Percentiles rank a stretch among this genome's conserved stretches.
Conservation (phyloP, 2,797 vertebrate species). For the Acomys russatus region DNA sequence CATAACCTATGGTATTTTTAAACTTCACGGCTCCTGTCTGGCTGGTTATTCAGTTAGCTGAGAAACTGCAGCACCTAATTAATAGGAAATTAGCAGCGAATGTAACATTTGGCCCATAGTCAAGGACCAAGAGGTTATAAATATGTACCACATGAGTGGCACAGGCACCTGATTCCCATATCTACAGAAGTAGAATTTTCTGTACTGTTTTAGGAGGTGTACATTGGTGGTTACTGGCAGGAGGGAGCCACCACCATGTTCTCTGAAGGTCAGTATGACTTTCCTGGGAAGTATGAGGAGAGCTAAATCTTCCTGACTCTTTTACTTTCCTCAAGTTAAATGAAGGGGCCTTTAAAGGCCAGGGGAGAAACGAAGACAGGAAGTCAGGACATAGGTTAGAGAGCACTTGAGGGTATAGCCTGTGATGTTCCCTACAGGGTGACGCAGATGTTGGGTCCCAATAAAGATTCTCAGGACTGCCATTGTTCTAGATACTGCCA, state of each 20-base stretch:
- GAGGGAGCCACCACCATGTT: accelerated
- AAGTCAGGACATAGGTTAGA: not conserved
- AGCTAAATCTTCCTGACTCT: not conserved
- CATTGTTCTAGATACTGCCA: not conserved
- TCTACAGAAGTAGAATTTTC: slow-evolving; percentile 10
- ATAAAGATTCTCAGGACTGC: not conserved
- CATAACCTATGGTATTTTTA: slow-evolving; percentile 13
- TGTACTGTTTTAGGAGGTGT: slow-evolving; percentile 35
- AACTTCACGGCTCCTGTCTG: slow-evolving; percentile 78
- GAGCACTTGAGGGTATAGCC: not conserved
- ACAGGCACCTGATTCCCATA: slow-evolving; percentile 62
- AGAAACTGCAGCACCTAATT: slow-evolving; percentile 78
- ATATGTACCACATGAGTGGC: slow-evolving; percentile 55
- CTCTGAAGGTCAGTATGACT: not conserved
- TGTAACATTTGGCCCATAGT: slow-evolving; percentile 75
- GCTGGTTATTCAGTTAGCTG: slow-evolving; percentile 72
- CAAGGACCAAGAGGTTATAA: slow-evolving; percentile 79
- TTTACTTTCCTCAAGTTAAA: not conserved
- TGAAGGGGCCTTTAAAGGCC: slow-evolving; percentile 12
- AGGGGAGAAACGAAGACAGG: not conserved
- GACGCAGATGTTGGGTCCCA: not conserved
- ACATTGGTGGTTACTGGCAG: not conserved
- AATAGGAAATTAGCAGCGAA: slow-evolving; percentile 83
- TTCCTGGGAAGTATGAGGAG: not conserved
- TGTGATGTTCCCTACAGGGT: not conserved